These are phyloP conservation scores for Saccostrea glomerata DNA, from an alignment of 1,140 invertebrate genomes.

Conservation along the genomic window DNA sequence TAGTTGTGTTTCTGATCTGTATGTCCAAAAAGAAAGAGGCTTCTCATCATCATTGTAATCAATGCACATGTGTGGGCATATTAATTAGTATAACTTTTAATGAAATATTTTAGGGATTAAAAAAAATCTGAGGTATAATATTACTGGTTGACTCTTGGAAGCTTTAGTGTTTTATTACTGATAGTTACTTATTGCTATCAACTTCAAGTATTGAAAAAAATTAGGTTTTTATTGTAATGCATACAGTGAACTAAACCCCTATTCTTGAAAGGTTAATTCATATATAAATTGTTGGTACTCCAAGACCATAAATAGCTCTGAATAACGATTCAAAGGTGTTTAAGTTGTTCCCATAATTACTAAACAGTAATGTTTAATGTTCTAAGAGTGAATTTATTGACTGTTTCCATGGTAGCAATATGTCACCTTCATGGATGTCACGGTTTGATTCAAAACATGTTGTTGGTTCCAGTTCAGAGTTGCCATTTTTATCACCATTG, in stretches of 20 bases:
- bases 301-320: not conserved
- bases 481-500: conserved; percentile 30
- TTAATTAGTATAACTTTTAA: too few relatives aligned
- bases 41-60: too few relatives aligned
- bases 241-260: not conserved
- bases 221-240: not conserved
- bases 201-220: not conserved
- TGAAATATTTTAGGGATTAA: too few relatives aligned
- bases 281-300: not conserved
- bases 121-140: too few relatives aligned
- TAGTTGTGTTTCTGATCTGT: too few relatives aligned
- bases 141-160: not conserved
- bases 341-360: not conserved
- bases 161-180: not conserved
- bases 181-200: not conserved
- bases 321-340: not conserved
- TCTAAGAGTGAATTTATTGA: conserved; percentile 50
- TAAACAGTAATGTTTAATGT: conserved; percentile 9
- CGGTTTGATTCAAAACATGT: conserved; percentile 36
- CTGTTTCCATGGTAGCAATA: conserved; percentile 48
- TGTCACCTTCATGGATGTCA: conserved; percentile 39
- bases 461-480: conserved; percentile 37
- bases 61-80: too few relatives aligned
- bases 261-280: not conserved
- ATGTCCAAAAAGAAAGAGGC: too few relatives aligned